A percentile compares a stretch with the other conserved stretches of the same genome.
Evolutionary conservation across 1,140 invertebrate species (phyloP).

Genomic region (Magallana gigas): DNA sequence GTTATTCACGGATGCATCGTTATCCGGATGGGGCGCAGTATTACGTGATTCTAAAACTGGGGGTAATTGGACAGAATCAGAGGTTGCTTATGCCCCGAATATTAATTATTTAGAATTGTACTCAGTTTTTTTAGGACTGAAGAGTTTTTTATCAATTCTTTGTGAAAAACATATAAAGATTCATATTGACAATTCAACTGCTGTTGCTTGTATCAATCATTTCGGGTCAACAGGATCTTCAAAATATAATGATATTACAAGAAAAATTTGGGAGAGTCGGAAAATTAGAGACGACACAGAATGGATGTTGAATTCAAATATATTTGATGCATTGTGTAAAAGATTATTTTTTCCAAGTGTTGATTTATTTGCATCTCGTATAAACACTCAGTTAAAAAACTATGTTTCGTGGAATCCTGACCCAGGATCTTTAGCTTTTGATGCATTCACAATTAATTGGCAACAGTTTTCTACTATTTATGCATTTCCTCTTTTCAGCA

Average conservation of each 20-base stretch:
- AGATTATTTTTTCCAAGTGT: conserved; percentile 36
- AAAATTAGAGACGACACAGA: conserved; percentile 49
- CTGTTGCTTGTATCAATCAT: conserved; percentile 26
- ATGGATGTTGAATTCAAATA: conserved; percentile 40
- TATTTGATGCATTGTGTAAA: conserved; percentile 26
- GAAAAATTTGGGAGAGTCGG: conserved; percentile 17
- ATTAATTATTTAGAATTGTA: conserved; percentile 18
- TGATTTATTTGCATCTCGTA: conserved; percentile 58
- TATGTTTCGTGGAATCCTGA: conserved; percentile 53
- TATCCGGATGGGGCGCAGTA: conserved; percentile 9
- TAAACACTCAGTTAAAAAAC: conserved; percentile 44
- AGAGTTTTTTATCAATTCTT: conserved; percentile 15
- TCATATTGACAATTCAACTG: conserved; percentile 29
- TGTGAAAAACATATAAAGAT: not conserved
- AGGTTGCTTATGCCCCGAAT: not conserved
- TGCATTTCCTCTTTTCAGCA: conserved; percentile 56
- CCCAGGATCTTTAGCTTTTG: conserved; percentile 42
- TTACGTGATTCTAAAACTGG: conserved; percentile 7
- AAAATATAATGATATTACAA: not conserved
- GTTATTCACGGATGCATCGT: conserved; percentile 7
- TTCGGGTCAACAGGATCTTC: conserved; percentile 3
- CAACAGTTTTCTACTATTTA: not conserved
- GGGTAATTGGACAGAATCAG: conserved; percentile 17
- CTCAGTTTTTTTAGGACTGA: not conserved
- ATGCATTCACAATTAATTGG: conserved; percentile 56